Base-by-base conservation (phyloP, 2,113 vertebrate species). In the Brachyistius frenatus region DNA sequence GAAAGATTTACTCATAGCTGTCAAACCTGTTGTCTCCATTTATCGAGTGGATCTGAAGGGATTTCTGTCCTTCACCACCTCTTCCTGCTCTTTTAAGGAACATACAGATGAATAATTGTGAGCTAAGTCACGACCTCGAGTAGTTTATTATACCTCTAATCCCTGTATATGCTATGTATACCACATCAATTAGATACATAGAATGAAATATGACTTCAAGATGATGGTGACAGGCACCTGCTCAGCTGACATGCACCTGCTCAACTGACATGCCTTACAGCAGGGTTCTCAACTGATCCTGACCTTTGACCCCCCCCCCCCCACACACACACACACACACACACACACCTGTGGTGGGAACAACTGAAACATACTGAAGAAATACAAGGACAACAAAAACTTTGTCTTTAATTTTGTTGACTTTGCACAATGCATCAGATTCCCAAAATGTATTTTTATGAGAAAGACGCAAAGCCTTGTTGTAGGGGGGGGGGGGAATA, bases 1-100 rank as follows among this genome's bases (percentile, higher is more conserved):
- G 74, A 33, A 70, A 72, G 66, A 83, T 74, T 73, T 36, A 86
- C 66, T 72, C 61, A 69, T 13, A 64, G 82, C 84, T 15, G 86
- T 83, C 86, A 67, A 82, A 93, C 91, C 85, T 69, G 90, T 93
- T 68, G 53, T 80, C 52, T 73, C 41, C 60, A 53, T 83, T 85
- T 75, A 81, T 78, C 70, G 84, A 50, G 73, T 85, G 78, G 69
- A 84, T 85, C 72, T 52, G 30, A 36, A 85, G 53, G 70, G 69
- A 76, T 81, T 78, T 75, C 14, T 65, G 76, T 79, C 31, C 46
- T 33, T 88, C 67, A 44, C 33, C 56, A 31, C 68, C 61, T 84
- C 66, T 80, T 87, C 80, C 78, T 74, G 60, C n/a, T 76, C 71
- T 63, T 78, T 61, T 57, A 68, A 65, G 63, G 74, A 83, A 81